A percentile compares a stretch with the other conserved stretches of the same genome.
Conservation (phyloP, 2,113 vertebrate genomes). For the Amia ocellicauda region DNA sequence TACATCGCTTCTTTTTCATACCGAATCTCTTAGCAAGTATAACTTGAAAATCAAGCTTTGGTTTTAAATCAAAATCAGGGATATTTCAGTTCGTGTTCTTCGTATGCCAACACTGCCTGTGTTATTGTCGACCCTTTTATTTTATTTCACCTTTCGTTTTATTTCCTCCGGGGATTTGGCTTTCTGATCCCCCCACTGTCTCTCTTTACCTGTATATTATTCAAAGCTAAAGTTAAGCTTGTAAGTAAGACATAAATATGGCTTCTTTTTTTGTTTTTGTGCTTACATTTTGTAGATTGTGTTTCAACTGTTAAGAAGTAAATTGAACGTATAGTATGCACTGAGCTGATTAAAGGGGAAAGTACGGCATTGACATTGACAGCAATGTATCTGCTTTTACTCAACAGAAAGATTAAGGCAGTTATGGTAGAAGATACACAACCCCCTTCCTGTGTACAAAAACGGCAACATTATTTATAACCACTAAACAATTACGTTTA, state of each 20-base stretch:
- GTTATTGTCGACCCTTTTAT: constrained; percentile 65
- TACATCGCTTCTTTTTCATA: constrained; percentile 70
- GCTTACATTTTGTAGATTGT: constrained; percentile 42
- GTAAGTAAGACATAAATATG: constrained; percentile 48
- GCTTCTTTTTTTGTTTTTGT: constrained; percentile 27
- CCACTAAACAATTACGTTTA: constrained; percentile 60
- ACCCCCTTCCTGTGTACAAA: constrained; percentile 51
- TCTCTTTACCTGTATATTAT: constrained; percentile 65
- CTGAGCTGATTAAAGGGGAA: constrained; percentile 91
- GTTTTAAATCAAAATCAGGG: constrained; percentile 91
- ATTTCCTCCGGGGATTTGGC: constrained; percentile 62
- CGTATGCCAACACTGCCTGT: constrained; percentile 74
- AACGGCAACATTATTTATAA: constrained; percentile 61
- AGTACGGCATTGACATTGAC: constrained; percentile 42
- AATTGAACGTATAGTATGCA: constrained; percentile 78
- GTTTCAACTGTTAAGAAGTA: constrained; percentile 44
- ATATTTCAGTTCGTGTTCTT: constrained; percentile 82
- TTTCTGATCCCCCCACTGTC: constrained; percentile 70
- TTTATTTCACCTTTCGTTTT: constrained; percentile 58
- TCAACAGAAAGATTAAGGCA: constrained; percentile 41
- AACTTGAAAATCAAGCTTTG: constrained; percentile 82
- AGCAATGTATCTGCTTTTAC: constrained; percentile 40
- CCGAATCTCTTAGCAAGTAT: constrained; percentile 83
- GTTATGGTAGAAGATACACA: constrained; percentile 46
- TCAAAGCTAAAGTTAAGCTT: constrained; percentile 65